A percentile compares a stretch with the other conserved stretches of the same genome.
These are phyloP conservation scores for Catostomus latipinnis DNA, from an alignment of 2,797 vertebrate genomes.

Conservation along the genomic window DNA sequence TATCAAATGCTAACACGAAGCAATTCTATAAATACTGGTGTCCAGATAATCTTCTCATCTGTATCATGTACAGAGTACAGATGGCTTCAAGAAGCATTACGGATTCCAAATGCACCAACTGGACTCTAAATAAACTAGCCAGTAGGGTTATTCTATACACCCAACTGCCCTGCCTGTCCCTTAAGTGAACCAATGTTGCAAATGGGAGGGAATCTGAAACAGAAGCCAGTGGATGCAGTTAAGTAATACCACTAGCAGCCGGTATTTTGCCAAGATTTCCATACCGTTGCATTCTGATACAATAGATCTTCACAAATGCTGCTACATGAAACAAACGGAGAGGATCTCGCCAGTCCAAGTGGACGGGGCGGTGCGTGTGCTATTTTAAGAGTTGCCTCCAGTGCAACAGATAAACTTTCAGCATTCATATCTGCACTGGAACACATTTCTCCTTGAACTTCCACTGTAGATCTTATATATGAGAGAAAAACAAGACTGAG, in stretches of 20 bases:
- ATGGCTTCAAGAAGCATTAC: neutral
- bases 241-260: neutral
- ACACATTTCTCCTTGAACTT: neutral
- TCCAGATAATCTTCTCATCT: neutral
- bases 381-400: conserved; percentile 23
- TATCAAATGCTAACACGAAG: conserved; percentile 18
- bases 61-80: neutral
- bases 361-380: neutral
- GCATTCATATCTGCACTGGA: conserved; percentile 5
- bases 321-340: neutral
- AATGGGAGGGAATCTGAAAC: neutral
- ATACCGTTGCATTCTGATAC: neutral
- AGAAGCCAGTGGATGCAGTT: neutral
- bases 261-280: neutral
- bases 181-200: neutral
- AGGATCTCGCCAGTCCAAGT: neutral
- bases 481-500: neutral
- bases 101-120: neutral
- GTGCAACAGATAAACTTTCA: conserved; percentile 30
- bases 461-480: neutral
- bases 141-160: neutral
- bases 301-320: neutral
- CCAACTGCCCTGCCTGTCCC: neutral
- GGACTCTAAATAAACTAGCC: neutral
- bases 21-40: conserved; percentile 32